Base-by-base conservation (phyloP, 2,888 invertebrate genomes). In the Theodoxus fluviatilis region DNA sequence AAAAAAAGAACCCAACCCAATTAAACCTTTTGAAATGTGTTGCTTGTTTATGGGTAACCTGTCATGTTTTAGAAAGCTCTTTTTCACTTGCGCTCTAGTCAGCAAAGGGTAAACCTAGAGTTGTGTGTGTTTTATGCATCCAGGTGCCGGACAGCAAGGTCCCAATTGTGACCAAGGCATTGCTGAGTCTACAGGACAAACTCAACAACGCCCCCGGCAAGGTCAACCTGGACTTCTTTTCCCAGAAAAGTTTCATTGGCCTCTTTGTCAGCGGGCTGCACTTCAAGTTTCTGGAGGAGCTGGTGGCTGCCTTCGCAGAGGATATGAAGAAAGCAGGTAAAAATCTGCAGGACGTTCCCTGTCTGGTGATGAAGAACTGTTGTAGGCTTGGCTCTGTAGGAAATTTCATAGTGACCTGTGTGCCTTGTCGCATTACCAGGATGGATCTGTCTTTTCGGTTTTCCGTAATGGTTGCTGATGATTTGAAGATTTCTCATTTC, bases 221-320 rank as follows among this genome's bases (percentile, higher is more conserved):
- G 22, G 71, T 88, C n/a, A 78, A 81, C 25, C 87, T 95, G 66
- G 95, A 95, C 85, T 91, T 93, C 0, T 95, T 95, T 82, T 91
- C 93, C 65, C 94, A 94, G 37, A 92, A 92, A 25, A 95, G 94
- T 87, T 96, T 95, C 85, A 94, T 96, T 92, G 96, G 95, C 0
- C 90, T 95, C 65, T 95, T 95, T 88, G 92, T 95, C 1, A 92
- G 92, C 18, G 93, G 94, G 78, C 91, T 92, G 75, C 93, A 93
- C 88, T 93, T 94, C 0, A 92, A 93, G 77, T 92, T 93, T 85
- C 89, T 95, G 70, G 93, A 93, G 84, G 90, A 92, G 76, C 90
- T 95, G 77, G 93, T 94, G 1, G 89, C 92, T 78, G 92, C 93
- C 83, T 94, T 93, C 89, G 93, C 93, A 38, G 93, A 93, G 87